Evolutionary conservation across 2,113 vertebrate species (phyloP), one percentile per base, ranked within the genome.

Genomic region (Chloropsis cyanopogon): DNA sequence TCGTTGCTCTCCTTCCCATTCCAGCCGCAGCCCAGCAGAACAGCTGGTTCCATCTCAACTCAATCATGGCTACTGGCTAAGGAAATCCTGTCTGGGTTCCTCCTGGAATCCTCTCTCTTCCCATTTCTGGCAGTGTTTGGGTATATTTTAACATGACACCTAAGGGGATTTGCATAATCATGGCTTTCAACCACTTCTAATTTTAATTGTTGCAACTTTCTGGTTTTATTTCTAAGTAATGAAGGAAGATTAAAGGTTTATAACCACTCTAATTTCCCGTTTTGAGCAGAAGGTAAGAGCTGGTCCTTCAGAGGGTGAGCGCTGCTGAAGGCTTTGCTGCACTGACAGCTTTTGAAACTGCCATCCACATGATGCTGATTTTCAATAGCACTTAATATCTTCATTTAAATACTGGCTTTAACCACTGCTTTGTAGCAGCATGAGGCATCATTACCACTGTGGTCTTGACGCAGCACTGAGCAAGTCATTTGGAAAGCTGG

Each of bases 181-280:
- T 46, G 59, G 49, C 61, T 96, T 93, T 97, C 86, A 96, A 86
- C 60, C 46, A 80, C 84, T 91, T 95, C 69, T 86, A 72, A 70
- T 86, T 95, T 92, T 89, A 95, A 91, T 87, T 93, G 61, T 44
- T 86, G 92, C 80, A 82, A 66, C 46, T 96, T 94, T 93, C 33
- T 90, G 87, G 73, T 97, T 96, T 94, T 87, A 88, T 93, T 95
- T 97, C 83, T 92, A 88, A 84, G 84, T 63, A 96, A 93, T 83
- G 53, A 94, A 95, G 85, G 83, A 91, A 97, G 91, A 95, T 84
- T 92, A 87, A 68, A 68, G 85, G 72, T 95, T 96, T 95, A 92
- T 92, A 96, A 97, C 94, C 54, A 91, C 90, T 80, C 92, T 83
- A 65, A 94, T 96, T 96, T 94, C 93, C 93, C 90, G 71, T 93